phyloP scores from a whole-genome alignment of 2,113 vertebrate species.

The Pungitius pungitius region DNA sequence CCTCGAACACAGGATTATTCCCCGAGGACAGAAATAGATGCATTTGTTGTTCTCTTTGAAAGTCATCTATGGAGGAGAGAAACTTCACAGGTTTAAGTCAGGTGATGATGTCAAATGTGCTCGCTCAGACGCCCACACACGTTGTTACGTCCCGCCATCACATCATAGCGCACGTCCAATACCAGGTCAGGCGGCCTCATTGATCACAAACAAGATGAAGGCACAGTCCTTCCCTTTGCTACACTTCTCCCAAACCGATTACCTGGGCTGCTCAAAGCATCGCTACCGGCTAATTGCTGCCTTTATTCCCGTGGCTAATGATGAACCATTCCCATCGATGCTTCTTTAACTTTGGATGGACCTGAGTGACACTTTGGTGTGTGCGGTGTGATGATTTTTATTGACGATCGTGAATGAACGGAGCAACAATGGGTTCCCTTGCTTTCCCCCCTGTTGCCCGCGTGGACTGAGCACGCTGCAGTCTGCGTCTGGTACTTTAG shows the following conservation, averaged over 20 bases:
- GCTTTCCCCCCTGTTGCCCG: slow-evolving; percentile 16
- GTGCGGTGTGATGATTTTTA: slow-evolving; percentile 23
- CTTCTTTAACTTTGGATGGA: slow-evolving; percentile 40
- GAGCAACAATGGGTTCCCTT: slow-evolving; percentile 8
- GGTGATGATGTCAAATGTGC: slow-evolving; percentile 33
- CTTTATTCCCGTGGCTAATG: slow-evolving; percentile 46
- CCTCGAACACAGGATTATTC: slow-evolving; percentile 61
- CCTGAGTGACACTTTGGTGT: slow-evolving; percentile 32
- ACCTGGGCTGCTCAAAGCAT: slow-evolving; percentile 65
- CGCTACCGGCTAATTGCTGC: slow-evolving; percentile 45
- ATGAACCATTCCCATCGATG: slow-evolving; percentile 45
- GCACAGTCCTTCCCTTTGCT: slow-evolving; percentile 30
- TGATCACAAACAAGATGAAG: slow-evolving; percentile 61
- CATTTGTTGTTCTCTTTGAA: slow-evolving; percentile 56
- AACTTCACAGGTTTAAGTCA: slow-evolving; percentile 52
- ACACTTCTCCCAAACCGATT: slow-evolving; percentile 45
- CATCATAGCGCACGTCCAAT: slow-evolving; percentile 44
- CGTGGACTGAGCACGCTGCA: slow-evolving; percentile 1
- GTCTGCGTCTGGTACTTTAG: slow-evolving; percentile 41
- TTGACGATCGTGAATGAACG: slow-evolving; percentile 37
- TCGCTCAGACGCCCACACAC: slow-evolving; percentile 22
- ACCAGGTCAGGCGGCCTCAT: slow-evolving; percentile 50
- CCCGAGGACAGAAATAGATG: slow-evolving; percentile 47
- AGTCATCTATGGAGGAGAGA: slow-evolving; percentile 44
- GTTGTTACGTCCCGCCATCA: slow-evolving; percentile 53